These are phyloP conservation scores for Otolemur garnettii DNA, from an alignment of 2,113 vertebrate species.

Conservation along the genomic window DNA sequence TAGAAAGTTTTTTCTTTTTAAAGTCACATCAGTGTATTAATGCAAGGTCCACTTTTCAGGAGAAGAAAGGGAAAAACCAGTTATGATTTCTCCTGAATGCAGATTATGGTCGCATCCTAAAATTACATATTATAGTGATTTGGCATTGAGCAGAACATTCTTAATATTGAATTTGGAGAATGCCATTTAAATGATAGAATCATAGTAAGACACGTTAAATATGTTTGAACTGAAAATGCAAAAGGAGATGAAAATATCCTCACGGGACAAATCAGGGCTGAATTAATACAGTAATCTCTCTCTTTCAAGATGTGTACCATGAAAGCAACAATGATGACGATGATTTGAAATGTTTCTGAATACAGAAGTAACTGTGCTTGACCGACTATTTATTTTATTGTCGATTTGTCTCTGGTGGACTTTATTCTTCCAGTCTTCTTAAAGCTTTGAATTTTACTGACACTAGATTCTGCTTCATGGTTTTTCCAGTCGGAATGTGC, in stretches of 20 bases:
- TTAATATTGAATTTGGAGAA: constrained; percentile 52
- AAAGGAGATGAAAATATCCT: constrained; percentile 56
- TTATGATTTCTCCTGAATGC: constrained; percentile 13
- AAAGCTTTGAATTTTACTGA: constrained; percentile 14
- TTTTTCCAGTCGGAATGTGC: neutral
- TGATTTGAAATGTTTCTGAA: constrained; percentile 72
- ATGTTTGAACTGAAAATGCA: constrained; percentile 74
- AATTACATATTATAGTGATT: constrained; percentile 53
- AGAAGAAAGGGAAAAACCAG: constrained; percentile 24
- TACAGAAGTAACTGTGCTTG: constrained; percentile 22
- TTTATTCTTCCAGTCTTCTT: neutral
- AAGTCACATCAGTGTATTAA: constrained; percentile 13
- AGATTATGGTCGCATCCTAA: constrained; percentile 42
- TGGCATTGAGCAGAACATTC: neutral
- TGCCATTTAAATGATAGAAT: constrained; percentile 38
- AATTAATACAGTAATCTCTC: constrained; percentile 41
- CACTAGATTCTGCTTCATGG: neutral
- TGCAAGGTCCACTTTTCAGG: constrained; percentile 54
- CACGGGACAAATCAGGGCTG: constrained; percentile 47
- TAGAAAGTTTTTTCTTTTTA: neutral
- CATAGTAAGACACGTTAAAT: constrained; percentile 71
- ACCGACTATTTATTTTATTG: constrained; percentile 35
- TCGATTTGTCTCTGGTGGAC: constrained; percentile 13
- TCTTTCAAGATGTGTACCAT: constrained; percentile 22
- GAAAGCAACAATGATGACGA: constrained; percentile 66